Evolutionary conservation across 2,888 invertebrate genomes (phyloP).

Genomic region (Ichneumoninae sp.): DNA sequence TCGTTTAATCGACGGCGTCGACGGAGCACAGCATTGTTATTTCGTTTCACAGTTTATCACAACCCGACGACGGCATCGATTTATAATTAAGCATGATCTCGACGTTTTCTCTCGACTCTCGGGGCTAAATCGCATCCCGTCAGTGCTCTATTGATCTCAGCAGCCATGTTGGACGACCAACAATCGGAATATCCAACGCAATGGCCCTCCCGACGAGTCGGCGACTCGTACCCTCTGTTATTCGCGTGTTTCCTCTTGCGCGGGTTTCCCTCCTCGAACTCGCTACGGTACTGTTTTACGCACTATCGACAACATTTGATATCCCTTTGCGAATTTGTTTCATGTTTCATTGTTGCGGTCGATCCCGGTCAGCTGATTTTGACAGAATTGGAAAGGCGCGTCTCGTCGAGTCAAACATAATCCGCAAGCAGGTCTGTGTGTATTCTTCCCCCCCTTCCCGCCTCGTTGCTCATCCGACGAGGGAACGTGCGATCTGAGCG

Average conservation of each 20-base stretch:
- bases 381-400: conserved; percentile 62
- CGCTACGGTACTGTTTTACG: neutral
- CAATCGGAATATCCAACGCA: neutral
- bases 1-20: neutral
- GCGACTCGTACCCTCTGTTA: neutral
- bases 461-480: neutral
- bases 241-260: neutral
- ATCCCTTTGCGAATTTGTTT: neutral
- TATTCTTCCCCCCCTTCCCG: neutral
- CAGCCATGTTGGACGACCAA: conserved; percentile 74
- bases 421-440: neutral
- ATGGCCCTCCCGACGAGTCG: neutral
- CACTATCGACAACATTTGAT: neutral
- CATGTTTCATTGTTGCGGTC: conserved; percentile 8
- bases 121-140: conserved; percentile 70
- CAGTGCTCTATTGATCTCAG: conserved; percentile 77
- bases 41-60: neutral
- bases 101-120: conserved; percentile 27
- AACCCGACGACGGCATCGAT: neutral
- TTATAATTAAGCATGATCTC: conserved; percentile 8
- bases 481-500: neutral
- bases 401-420: conserved; percentile 38
- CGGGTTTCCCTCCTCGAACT: neutral
- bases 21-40: neutral
- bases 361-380: conserved; percentile 67